These are phyloP conservation scores for Mesopsocus fuscifrons DNA, from an alignment of 2,888 invertebrate genomes.

Conservation along the genomic window DNA sequence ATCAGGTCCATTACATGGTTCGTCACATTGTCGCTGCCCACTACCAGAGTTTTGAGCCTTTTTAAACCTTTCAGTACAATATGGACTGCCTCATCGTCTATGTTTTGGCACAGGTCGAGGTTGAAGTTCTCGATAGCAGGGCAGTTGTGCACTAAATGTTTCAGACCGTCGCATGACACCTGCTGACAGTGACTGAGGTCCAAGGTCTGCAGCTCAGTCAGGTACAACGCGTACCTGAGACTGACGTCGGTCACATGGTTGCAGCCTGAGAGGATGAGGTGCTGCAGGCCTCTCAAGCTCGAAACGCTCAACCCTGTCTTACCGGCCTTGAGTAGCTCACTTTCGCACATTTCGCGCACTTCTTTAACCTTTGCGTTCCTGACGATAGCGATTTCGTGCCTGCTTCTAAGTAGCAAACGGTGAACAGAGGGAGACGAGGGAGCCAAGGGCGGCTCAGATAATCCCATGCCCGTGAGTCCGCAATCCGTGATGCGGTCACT, in stretches of 20 bases:
- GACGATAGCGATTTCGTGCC: slow-evolving; percentile 48
- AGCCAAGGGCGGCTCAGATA: neutral
- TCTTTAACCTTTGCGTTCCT: slow-evolving; percentile 42
- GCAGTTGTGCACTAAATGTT: neutral
- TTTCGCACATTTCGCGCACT: slow-evolving; percentile 40
- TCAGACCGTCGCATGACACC: slow-evolving; percentile 17
- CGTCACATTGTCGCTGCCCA: slow-evolving; percentile 1
- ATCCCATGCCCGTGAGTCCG: slow-evolving; percentile 45
- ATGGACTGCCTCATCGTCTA: slow-evolving; percentile 4
- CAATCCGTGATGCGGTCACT: slow-evolving; percentile 50
- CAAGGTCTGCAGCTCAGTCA: slow-evolving; percentile 39
- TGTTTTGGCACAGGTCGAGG: slow-evolving; percentile 5
- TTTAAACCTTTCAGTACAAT: neutral
- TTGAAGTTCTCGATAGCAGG: neutral
- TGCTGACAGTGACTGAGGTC: slow-evolving; percentile 46
- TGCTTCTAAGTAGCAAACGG: slow-evolving; percentile 38
- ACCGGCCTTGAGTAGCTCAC: slow-evolving; percentile 24
- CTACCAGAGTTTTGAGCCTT: neutral
- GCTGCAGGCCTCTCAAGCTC: slow-evolving; percentile 28
- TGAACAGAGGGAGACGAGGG: slow-evolving; percentile 16
- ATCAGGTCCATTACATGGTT: neutral
- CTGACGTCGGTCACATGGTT: slow-evolving; percentile 53
- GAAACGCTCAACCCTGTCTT: slow-evolving; percentile 33
- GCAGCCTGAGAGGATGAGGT: slow-evolving; percentile 45
- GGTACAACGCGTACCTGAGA: slow-evolving; percentile 43